Base-by-base conservation (phyloP, 1,140 invertebrate genomes). In the Yoshiicerus persimilis region DNA sequence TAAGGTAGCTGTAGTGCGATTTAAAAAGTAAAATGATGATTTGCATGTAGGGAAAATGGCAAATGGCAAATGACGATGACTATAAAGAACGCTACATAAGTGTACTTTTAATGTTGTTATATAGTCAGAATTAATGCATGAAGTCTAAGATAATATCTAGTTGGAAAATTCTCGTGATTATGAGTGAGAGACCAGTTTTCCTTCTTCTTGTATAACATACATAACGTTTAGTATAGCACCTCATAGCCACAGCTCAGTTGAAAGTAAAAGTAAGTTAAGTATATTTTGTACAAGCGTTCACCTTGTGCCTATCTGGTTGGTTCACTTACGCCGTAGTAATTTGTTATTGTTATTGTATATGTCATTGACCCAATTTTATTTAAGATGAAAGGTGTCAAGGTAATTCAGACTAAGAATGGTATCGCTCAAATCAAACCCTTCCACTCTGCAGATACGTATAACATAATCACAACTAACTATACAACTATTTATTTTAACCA, bases 281-380 rank as follows among this genome's bases (percentile, higher is more conserved):
- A 80, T 80, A 80, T 80, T 80, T 80, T 80, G 32, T 20, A 80
- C 75, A 34, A 80, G 27, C 75, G 75, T 34, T 80, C 75, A 80
- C 75, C 75, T 80, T 80, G 75, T 80, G 75, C 75, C 75, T 80
- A 80, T 80, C 30, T 80, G 16, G 75, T 70, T 80, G 75, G 75
- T 80, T 80, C 75, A 80, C 75, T 80, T 80, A 80, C 75, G 30
- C 75, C 34, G 75, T 36, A 80, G 75, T 80, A 80, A 80, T 80
- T 80, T 80, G 75, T 80, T 80, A 80, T 80, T 80, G 75, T 80
- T 80, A 80, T 80, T 80, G 75, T 80, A 80, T 80, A 89, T 87
- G 90, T 91, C 88, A 91, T 91, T 91, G 90, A 91, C 90, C 90
- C 77, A 91, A 90, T 91, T 91, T 84, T 64, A 38, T 36, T 85